Conservation (phyloP, 1,140 invertebrate genomes). For the Nautilus pompilius region DNA sequence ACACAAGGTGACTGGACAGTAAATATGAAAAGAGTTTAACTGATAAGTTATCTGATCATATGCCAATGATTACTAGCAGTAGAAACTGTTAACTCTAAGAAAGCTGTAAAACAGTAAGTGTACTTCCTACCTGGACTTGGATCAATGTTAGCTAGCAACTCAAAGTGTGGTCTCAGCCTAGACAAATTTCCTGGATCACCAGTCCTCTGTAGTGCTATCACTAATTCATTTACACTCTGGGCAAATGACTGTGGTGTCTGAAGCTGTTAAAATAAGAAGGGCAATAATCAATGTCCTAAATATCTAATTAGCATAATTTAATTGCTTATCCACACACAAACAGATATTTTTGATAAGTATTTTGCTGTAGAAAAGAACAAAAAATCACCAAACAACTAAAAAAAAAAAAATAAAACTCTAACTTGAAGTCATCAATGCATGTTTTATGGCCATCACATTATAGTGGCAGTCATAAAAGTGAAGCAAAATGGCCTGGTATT, state of each 20-base stretch:
- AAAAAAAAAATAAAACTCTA: background rate
- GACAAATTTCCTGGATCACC: constrained; percentile 80
- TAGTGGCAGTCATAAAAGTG: too few species aligned
- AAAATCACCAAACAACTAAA: too few species aligned
- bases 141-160: constrained; percentile 83
- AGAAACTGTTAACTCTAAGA: too few species aligned
- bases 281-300: background rate
- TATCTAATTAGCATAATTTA: background rate
- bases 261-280: constrained; percentile 62
- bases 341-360: background rate
- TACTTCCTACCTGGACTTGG: constrained; percentile 47
- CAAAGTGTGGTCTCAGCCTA: constrained; percentile 69
- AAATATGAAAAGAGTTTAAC: too few species aligned
- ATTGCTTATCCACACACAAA: background rate
- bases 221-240: constrained; percentile 74
- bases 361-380: background rate
- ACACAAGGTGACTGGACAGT: too few species aligned
- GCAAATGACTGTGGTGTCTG: constrained; percentile 66
- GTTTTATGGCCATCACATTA: too few species aligned
- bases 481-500: too few species aligned
- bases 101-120: too few species aligned
- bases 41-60: too few species aligned
- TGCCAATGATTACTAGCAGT: too few species aligned
- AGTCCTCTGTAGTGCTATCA: constrained; percentile 87
- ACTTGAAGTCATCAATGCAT: too few species aligned